A percentile compares a stretch with the other conserved stretches of the same genome.
Conservation (phyloP, 2,113 vertebrate genomes). For the Columba livia region DNA sequence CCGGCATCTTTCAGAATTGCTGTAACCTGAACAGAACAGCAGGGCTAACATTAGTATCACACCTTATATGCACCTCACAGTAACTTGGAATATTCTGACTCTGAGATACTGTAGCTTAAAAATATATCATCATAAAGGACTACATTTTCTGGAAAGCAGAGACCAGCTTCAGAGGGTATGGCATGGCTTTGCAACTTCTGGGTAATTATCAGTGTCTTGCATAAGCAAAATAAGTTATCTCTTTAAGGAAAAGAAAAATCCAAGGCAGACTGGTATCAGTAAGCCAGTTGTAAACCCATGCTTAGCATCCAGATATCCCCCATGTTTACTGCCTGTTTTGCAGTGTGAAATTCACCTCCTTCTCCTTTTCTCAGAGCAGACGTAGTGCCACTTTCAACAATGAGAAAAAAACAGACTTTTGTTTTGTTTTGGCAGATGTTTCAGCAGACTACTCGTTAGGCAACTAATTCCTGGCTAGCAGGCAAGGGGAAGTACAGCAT, state of each 20-base stretch:
- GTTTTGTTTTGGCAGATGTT: background rate
- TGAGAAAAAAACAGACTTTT: background rate
- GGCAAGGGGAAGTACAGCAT: background rate
- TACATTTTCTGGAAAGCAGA: background rate
- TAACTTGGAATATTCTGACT: background rate
- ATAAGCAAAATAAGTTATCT: background rate
- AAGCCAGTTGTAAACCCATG: background rate
- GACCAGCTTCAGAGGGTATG: background rate
- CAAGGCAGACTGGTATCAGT: background rate
- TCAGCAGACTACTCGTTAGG: background rate
- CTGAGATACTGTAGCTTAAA: background rate
- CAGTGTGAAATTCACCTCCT: background rate
- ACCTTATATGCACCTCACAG: background rate
- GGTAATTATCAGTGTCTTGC: background rate
- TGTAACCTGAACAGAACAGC: conserved; percentile 80
- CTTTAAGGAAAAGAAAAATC: background rate
- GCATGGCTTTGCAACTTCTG: background rate
- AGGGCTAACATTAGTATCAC: background rate
- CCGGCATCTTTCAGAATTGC: conserved; percentile 92
- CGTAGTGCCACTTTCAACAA: background rate
- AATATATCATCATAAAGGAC: background rate
- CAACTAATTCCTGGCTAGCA: background rate
- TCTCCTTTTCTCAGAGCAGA: background rate
- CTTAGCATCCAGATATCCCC: background rate
- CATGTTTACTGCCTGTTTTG: background rate